A percentile compares a stretch with the other conserved stretches of the same genome.
phyloP scores from a whole-genome alignment of 2,888 invertebrate species.

The Sialis fuliginosa region DNA sequence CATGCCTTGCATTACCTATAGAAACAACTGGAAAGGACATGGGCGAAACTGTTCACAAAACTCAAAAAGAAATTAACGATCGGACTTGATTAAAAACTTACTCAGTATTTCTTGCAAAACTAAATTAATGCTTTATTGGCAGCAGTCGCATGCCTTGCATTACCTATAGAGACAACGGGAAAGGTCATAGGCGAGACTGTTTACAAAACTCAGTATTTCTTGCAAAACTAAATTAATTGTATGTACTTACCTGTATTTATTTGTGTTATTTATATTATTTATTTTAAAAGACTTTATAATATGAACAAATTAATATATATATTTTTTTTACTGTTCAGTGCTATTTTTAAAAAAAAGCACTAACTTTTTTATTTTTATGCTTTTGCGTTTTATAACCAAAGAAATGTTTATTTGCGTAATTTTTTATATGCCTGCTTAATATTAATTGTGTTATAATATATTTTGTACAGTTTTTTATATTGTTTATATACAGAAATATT shows the following conservation, averaged over 20 bases:
- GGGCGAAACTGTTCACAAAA: slow-evolving; percentile 31
- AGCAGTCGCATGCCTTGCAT: slow-evolving; percentile 53
- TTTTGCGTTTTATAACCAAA: no score
- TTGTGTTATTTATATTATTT: not conserved
- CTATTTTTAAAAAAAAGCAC: not conserved
- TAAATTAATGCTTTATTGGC: slow-evolving; percentile 40
- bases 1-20: slow-evolving; percentile 65
- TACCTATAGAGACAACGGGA: slow-evolving; percentile 75
- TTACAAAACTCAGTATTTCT: slow-evolving; percentile 10
- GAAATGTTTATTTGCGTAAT: no score
- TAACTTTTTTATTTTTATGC: no score
- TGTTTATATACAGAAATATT: no score
- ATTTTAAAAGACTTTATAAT: not conserved
- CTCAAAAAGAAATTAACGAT: not conserved
- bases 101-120: slow-evolving; percentile 3
- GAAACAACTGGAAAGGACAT: slow-evolving; percentile 65
- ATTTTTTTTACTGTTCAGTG: not conserved
- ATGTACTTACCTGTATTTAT: not conserved
- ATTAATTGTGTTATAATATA: no score
- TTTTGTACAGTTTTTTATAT: no score
- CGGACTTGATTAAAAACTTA: no score
- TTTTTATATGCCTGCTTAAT: no score
- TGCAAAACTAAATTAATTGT: slow-evolving; percentile 3
- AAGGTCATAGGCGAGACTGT: slow-evolving; percentile 44
- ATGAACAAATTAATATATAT: not conserved